These are phyloP conservation scores for Platycheirus rosarum DNA, from an alignment of 2,888 invertebrate species.

Conservation along the genomic window DNA sequence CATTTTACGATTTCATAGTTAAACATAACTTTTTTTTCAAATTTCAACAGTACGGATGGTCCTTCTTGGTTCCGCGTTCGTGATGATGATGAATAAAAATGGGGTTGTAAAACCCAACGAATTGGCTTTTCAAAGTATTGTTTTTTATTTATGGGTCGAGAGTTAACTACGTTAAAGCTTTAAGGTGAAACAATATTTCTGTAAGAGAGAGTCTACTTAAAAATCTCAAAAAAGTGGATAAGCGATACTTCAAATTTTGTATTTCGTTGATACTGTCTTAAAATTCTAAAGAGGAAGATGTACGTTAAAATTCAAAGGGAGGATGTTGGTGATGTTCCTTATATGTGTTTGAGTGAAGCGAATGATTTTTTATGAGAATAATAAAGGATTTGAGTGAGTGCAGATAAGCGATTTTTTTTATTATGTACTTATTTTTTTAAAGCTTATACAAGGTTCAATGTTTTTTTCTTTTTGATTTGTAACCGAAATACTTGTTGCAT, in stretches of 20 bases:
- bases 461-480: too few relatives aligned
- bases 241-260: too few relatives aligned
- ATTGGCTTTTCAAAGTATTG: not conserved
- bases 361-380: constrained; percentile 1
- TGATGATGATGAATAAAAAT: not conserved
- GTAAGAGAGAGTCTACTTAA: too few relatives aligned
- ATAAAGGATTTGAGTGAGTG: not conserved
- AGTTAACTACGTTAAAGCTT: not conserved
- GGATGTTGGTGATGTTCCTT: not conserved
- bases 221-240: too few relatives aligned
- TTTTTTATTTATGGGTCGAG: not conserved
- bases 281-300: not conserved
- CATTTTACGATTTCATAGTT: constrained; percentile 11
- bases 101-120: not conserved
- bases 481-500: too few relatives aligned
- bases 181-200: not conserved
- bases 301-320: not conserved
- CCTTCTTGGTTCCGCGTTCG: too few relatives aligned
- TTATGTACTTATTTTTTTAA: not conserved
- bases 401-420: not conserved
- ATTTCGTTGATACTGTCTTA: not conserved
- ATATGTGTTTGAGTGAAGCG: not conserved
- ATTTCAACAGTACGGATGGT: too few relatives aligned
- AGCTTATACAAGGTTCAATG: too few relatives aligned
- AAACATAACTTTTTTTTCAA: too few relatives aligned